These are phyloP conservation scores for Papilio elwesi DNA, from an alignment of 2,888 invertebrate species.

Conservation along the genomic window DNA sequence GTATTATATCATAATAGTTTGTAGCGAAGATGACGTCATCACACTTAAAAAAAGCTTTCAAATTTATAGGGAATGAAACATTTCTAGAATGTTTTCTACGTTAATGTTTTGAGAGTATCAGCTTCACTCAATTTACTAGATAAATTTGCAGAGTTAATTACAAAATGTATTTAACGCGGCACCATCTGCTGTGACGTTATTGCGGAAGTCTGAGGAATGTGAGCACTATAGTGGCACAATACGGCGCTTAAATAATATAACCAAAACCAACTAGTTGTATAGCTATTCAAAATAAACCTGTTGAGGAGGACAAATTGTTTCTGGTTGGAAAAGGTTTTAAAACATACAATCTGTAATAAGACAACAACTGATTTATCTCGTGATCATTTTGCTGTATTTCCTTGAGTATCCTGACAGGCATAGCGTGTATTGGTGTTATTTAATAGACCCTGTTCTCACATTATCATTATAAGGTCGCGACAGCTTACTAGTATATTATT, in stretches of 20 bases:
- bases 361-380: too few relatives aligned
- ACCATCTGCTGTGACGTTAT: constrained; percentile 31
- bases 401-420: too few relatives aligned
- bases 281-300: not conserved
- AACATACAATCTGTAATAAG: too few relatives aligned
- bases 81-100: not conserved
- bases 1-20: too few relatives aligned
- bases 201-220: constrained; percentile 35
- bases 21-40: too few relatives aligned
- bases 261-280: not conserved
- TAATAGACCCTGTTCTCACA: too few relatives aligned
- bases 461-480: too few relatives aligned
- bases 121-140: constrained; percentile 20
- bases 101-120: not conserved
- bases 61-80: not conserved
- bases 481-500: too few relatives aligned
- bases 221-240: constrained; percentile 21
- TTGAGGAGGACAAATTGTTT: not conserved
- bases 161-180: constrained; percentile 24
- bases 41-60: not conserved
- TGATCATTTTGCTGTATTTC: too few relatives aligned
- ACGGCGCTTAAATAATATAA: constrained; percentile 8
- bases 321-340: not conserved
- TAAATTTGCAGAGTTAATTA: constrained; percentile 35
- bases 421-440: too few relatives aligned